Evolutionary conservation across 1,140 invertebrate species (phyloP).

Genomic region (Aphelenchoides avenae): DNA sequence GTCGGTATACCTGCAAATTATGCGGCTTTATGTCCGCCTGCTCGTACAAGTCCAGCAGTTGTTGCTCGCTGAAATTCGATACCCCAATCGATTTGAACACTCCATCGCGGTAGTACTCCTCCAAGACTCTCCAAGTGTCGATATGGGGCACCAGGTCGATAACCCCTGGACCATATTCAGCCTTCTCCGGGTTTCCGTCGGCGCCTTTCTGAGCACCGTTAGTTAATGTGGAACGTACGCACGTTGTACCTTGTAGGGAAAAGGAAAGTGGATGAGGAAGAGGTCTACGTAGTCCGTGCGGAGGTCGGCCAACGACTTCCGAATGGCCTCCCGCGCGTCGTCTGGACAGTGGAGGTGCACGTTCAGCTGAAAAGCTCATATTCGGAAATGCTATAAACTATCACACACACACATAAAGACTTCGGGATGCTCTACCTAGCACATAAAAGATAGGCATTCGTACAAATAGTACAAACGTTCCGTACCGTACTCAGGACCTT

Average conservation of each 20-base stretch:
- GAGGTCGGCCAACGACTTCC: slow-evolving; percentile 70
- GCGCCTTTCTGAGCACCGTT: slow-evolving; percentile 26
- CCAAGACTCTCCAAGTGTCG: slow-evolving; percentile 53
- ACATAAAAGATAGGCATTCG: too few relatives aligned
- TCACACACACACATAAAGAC: too few relatives aligned
- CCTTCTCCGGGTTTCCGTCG: not conserved
- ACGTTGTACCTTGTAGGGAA: slow-evolving; percentile 23
- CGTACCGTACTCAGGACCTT: too few relatives aligned
- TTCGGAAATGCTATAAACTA: too few relatives aligned
- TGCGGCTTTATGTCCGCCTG: slow-evolving; percentile 37
- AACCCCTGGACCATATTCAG: slow-evolving; percentile 24
- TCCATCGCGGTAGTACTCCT: slow-evolving; percentile 56
- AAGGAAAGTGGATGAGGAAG: slow-evolving; percentile 72
- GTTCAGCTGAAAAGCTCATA: slow-evolving; percentile 4
- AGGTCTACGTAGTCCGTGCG: slow-evolving; percentile 76
- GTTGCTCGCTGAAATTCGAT: slow-evolving; percentile 65
- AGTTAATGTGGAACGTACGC: too few relatives aligned
- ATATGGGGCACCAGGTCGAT: slow-evolving; percentile 17
- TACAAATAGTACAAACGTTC: too few relatives aligned
- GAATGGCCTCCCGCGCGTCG: slow-evolving; percentile 66
- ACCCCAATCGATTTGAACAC: slow-evolving; percentile 61
- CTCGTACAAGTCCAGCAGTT: slow-evolving; percentile 66
- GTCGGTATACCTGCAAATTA: slow-evolving; percentile 25
- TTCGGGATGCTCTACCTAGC: too few relatives aligned
- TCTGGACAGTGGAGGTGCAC: slow-evolving; percentile 63